A percentile compares a stretch with the other conserved stretches of the same genome.
phyloP scores from a whole-genome alignment of 2,888 invertebrate species.

The Acrobasis suavella region DNA sequence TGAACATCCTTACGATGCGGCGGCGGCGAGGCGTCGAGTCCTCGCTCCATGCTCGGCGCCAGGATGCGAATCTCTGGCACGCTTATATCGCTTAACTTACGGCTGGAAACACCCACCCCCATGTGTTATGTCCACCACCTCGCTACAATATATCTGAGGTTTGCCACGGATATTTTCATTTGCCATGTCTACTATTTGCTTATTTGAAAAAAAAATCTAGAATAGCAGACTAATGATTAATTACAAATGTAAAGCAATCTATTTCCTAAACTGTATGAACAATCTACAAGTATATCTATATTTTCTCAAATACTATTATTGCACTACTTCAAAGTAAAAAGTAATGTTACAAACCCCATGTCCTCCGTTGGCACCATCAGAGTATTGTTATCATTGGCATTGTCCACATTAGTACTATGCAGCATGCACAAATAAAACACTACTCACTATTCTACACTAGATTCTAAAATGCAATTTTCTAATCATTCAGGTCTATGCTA shows the following conservation, averaged over 20 bases:
- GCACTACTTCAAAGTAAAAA: not conserved
- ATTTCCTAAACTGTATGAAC: not conserved
- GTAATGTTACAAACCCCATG: constrained; percentile 70
- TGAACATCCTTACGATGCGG: constrained; percentile 33
- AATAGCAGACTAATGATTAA: constrained; percentile 1
- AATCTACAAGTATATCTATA: not conserved
- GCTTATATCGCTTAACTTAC: constrained; percentile 88
- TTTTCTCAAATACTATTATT: not conserved
- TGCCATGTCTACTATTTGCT: not conserved
- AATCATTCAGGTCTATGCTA: not conserved
- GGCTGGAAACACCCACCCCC: constrained; percentile 73
- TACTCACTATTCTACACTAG: constrained; percentile 60
- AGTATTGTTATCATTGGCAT: constrained; percentile 59
- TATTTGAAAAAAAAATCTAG: not conserved
- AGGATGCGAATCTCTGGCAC: constrained; percentile 91
- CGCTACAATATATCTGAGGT: not conserved
- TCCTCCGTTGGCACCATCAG: constrained; percentile 65
- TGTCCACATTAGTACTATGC: constrained; percentile 67
- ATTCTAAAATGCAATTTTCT: constrained; percentile 18
- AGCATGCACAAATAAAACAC: constrained; percentile 77
- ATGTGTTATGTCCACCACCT: constrained; percentile 19
- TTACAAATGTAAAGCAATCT: constrained; percentile 4
- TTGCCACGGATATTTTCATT: constrained; percentile 6
- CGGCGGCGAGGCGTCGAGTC: constrained; percentile 84
- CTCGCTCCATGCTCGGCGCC: constrained; percentile 91